phyloP scores from a whole-genome alignment of 2,113 vertebrate genomes.

The Zapornia atra region DNA sequence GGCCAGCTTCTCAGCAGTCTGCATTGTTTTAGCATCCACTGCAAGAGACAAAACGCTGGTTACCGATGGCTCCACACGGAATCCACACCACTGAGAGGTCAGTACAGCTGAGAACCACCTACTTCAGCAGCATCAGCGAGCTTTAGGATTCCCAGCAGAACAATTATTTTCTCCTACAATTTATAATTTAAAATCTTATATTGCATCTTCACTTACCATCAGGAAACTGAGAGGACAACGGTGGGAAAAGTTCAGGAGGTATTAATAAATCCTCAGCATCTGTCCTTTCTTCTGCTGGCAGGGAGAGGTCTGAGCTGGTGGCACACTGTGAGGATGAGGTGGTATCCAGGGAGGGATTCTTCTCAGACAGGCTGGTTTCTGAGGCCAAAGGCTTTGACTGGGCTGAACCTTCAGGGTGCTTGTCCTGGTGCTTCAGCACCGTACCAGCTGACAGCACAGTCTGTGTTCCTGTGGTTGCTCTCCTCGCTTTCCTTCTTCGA shows the following conservation, averaged over 20 bases:
- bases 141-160: not conserved
- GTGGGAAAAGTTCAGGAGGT: not conserved
- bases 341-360: not conserved
- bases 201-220: slow-evolving; percentile 56
- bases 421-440: slow-evolving; percentile 35
- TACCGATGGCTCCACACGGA: not conserved
- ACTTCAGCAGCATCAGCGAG: not conserved
- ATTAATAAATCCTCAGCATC: not conserved
- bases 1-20: slow-evolving; percentile 80
- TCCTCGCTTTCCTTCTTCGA: slow-evolving; percentile 57
- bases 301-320: not conserved
- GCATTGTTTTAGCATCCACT: slow-evolving; percentile 80
- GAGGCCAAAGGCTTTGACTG: not conserved
- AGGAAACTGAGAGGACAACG: slow-evolving; percentile 4
- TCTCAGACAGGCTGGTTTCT: not conserved
- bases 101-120: not conserved
- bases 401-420: not conserved
- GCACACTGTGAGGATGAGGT: not conserved
- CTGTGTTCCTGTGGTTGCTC: slow-evolving; percentile 57
- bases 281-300: not conserved
- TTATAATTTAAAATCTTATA: not conserved
- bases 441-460: slow-evolving; percentile 64
- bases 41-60: not conserved
- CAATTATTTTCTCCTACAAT: not conserved
- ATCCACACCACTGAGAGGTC: not conserved